Evolutionary conservation across 2,888 invertebrate genomes (phyloP), one percentile per base, ranked within the genome.

Genomic region (Protodeltote pygarga): DNA sequence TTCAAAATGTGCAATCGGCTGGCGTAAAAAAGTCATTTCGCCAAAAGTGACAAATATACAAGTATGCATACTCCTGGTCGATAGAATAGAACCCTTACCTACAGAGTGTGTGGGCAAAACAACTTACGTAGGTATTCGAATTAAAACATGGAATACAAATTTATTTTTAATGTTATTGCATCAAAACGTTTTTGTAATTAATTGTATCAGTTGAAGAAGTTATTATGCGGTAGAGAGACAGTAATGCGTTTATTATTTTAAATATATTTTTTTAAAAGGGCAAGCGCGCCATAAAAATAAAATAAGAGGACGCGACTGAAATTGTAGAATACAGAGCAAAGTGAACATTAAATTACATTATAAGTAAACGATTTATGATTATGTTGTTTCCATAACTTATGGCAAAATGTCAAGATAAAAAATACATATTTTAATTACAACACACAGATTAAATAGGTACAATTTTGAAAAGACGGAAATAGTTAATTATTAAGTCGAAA

Each of bases 181-280:
- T 54, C 28, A 38, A 45, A 59, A 45, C 46, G 52, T 38, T 61
- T 47, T 35, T 44, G 44, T 49, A 35, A 59, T 54, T 54, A 54
- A 59, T 59, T 49, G 44, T 61, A 41, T 39, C 11, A 10, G 8
- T 37, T 24, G 13, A 54, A 49, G 25, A 61, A 59, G 29, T 61
- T 59, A 61, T 54, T 54, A 54, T 41, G 9, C 54, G 32, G 38
- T 34, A 20, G 41, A 61, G 61, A 48, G 58, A 58, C 61, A 45
- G 40, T 55, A 55, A 60, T 62, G 34, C 55, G 27, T 60, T 62
- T 61, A 61, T 44, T 61, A 55, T 53, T 60, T 24, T 23, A 38
- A 42, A 16, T 38, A 21, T 3, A 32, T 9, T 33, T 50, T 58
- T 57, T 37, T 54, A 3, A 60, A 60, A 60, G 57, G 63, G 55